Evolutionary conservation across 2,797 vertebrate genomes (phyloP).

Genomic region (Anas bahamensis): DNA sequence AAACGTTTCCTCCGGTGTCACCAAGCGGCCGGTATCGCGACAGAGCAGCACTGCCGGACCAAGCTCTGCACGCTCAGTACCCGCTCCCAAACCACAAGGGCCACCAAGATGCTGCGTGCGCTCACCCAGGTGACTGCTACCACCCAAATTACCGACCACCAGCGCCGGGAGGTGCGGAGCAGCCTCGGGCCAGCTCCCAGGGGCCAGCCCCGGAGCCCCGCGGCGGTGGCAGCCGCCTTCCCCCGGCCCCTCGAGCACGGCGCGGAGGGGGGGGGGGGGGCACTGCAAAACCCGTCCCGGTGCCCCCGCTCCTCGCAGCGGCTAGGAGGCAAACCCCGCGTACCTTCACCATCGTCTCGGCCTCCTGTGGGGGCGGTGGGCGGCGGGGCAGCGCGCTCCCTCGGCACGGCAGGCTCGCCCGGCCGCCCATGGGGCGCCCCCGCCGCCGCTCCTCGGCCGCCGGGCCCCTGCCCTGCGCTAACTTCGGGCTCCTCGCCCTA

Average conservation of each 20-base stretch:
- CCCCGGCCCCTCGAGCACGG: neutral
- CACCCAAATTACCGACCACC: too few species aligned
- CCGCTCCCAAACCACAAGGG: too few species aligned
- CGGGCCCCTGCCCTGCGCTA: neutral
- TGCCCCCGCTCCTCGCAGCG: neutral
- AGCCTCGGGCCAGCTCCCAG: neutral
- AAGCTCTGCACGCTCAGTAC: rapidly evolving
- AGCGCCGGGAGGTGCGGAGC: neutral
- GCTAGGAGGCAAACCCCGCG: too few species aligned
- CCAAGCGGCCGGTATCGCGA: rapidly evolving
- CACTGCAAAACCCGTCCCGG: too few species aligned
- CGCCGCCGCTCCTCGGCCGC: neutral
- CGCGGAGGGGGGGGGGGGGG: too few species aligned
- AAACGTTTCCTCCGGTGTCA: too few species aligned
- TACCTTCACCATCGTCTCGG: neutral
- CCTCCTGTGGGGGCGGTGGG: neutral
- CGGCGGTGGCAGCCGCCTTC: neutral
- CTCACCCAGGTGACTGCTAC: too few species aligned
- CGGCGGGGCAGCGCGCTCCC: neutral
- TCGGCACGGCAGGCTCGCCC: neutral
- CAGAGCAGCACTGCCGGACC: neutral
- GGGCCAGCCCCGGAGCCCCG: neutral
- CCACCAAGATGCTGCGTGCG: rapidly evolving
- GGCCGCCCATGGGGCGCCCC: neutral
- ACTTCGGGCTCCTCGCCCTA: neutral